These are phyloP conservation scores for Pteronotus mesoamericanus DNA, from an alignment of 2,797 vertebrate genomes.

Conservation along the genomic window DNA sequence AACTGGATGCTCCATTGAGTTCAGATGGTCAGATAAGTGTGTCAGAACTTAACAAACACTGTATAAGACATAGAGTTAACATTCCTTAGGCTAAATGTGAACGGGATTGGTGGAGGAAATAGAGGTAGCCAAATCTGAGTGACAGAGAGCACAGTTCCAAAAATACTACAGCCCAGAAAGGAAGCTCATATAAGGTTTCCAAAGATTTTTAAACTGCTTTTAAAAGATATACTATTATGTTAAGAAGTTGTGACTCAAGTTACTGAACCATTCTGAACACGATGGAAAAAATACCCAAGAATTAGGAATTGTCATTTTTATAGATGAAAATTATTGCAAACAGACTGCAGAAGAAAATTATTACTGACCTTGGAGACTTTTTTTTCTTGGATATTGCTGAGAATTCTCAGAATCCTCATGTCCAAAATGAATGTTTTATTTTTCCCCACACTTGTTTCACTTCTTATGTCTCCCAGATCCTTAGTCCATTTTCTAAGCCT, in stretches of 20 bases:
- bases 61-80: conserved; percentile 21
- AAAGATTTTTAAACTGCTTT: conserved; percentile 5
- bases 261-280: neutral
- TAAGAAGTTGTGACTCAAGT: neutral
- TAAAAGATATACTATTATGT: neutral
- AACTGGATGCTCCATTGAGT: conserved; percentile 50
- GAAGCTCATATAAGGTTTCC: conserved; percentile 56
- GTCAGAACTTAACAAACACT: neutral
- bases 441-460: neutral
- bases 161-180: conserved; percentile 31
- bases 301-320: neutral
- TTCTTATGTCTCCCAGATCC: neutral
- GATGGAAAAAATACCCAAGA: neutral
- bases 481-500: neutral
- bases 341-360: neutral
- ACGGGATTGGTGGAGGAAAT: conserved; percentile 52
- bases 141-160: conserved; percentile 44
- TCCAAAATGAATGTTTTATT: neutral
- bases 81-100: neutral
- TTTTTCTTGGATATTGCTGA: neutral
- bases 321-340: neutral
- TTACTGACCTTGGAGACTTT: neutral
- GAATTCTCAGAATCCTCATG: neutral
- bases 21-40: conserved; percentile 42
- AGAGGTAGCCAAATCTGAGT: conserved; percentile 47